Evolutionary conservation across 2,113 vertebrate genomes (phyloP).

Genomic region (Buteo buteo): DNA sequence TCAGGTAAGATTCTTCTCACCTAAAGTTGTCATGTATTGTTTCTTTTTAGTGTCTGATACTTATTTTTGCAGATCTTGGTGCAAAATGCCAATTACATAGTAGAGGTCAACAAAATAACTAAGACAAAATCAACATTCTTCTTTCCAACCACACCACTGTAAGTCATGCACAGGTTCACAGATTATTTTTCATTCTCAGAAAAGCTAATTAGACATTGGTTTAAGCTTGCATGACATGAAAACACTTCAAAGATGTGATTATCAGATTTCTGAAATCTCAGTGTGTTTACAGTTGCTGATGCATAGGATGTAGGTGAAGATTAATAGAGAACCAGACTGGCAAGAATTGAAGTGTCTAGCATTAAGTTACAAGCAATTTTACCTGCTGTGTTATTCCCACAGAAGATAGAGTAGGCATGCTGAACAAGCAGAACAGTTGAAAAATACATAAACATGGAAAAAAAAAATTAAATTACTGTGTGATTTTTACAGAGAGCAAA

Average conservation of each 20-base stretch:
- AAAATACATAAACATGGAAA: neutral
- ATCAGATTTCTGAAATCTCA: neutral
- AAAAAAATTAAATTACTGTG: neutral
- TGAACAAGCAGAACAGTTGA: neutral
- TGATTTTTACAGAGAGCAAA: neutral
- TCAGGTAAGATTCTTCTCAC: neutral
- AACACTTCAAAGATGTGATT: neutral
- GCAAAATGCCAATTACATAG: neutral
- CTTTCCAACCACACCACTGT: neutral
- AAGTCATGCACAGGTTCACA: neutral
- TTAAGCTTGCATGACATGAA: neutral
- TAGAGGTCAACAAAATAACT: neutral
- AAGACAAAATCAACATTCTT: neutral
- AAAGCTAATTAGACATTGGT: neutral
- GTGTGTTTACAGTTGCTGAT: neutral
- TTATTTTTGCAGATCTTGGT: neutral
- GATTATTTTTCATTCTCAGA: neutral
- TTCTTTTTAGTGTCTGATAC: neutral
- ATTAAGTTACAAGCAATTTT: neutral
- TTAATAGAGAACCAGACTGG: neutral
- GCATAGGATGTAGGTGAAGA: neutral
- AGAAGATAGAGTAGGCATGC: neutral
- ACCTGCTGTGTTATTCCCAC: neutral
- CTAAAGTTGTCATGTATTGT: neutral
- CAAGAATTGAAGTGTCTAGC: neutral